phyloP scores from a whole-genome alignment of 2,797 vertebrate genomes.

The Aplochiton taeniatus region DNA sequence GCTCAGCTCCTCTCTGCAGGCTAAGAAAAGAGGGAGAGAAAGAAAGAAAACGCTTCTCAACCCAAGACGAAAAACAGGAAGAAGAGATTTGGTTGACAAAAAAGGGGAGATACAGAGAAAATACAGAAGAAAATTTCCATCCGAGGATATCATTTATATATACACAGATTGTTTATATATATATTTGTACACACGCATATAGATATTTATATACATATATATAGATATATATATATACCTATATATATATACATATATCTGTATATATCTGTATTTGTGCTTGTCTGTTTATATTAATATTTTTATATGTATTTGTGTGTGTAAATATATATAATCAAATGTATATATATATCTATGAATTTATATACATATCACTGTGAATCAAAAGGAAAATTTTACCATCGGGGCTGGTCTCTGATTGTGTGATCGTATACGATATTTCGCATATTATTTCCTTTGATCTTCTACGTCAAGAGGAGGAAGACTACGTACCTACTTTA shows the following conservation, averaged over 20 bases:
- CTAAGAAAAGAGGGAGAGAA: conserved; percentile 75
- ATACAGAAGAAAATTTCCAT: conserved; percentile 76
- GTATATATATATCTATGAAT: conserved; percentile 81
- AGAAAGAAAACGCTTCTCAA: conserved; percentile 72
- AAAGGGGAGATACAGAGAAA: conserved; percentile 67
- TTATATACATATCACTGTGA: conserved; percentile 85
- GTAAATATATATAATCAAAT: conserved; percentile 84
- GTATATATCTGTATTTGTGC: conserved; percentile 80
- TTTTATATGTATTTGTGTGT: conserved; percentile 85
- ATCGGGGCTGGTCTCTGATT: conserved; percentile 86
- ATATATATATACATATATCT: conserved; percentile 72
- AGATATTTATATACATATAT: conserved; percentile 68
- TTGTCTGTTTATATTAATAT: conserved; percentile 84
- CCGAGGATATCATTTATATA: conserved; percentile 79
- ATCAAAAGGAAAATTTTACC: conserved; percentile 78
- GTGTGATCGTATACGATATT: conserved; percentile 79
- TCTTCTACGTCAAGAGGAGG: conserved; percentile 81
- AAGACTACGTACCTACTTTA: conserved; percentile 81
- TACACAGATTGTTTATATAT: conserved; percentile 82
- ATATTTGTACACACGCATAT: conserved; percentile 76
- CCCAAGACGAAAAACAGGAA: conserved; percentile 72
- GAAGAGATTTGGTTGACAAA: conserved; percentile 60
- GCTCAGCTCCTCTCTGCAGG: conserved; percentile 83
- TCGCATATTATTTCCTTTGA: conserved; percentile 77
- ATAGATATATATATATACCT: conserved; percentile 46